Percentiles rank a stretch among this genome's conserved stretches.
Evolutionary conservation across 2,797 vertebrate species (phyloP).

Genomic region (Acanthiza pusilla): DNA sequence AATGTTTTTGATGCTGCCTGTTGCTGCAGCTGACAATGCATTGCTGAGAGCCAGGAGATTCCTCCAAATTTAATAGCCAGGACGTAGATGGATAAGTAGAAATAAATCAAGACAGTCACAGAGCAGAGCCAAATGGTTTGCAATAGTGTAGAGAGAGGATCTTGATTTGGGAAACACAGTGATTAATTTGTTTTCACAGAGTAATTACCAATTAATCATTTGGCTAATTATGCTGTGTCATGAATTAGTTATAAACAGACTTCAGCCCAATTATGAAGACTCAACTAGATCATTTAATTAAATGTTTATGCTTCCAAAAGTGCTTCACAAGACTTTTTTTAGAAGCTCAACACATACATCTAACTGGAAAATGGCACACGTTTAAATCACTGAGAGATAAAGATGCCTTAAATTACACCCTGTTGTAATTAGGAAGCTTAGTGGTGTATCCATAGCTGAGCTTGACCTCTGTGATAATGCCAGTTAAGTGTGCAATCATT

Average conservation of each 20-base stretch:
- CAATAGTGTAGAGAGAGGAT: neutral
- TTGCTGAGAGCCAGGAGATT: neutral
- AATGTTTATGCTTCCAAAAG: constrained; percentile 9
- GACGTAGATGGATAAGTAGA: neutral
- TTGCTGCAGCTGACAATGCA: neutral
- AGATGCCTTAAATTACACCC: constrained; percentile 2
- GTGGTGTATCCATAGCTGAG: neutral
- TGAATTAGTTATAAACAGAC: constrained; percentile 34
- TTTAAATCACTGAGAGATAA: neutral
- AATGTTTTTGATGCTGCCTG: neutral
- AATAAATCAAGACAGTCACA: neutral
- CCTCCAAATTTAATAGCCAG: neutral
- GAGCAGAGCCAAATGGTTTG: neutral
- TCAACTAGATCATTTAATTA: constrained; percentile 25
- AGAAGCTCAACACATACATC: neutral
- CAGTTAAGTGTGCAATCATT: neutral
- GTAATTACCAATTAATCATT: constrained; percentile 49
- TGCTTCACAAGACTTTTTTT: neutral
- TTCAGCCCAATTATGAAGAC: constrained; percentile 11
- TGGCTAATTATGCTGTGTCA: constrained; percentile 11
- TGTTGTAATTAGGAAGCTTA: neutral
- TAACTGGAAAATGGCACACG: neutral
- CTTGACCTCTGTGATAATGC: neutral
- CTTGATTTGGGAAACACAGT: neutral
- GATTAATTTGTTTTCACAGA: constrained; percentile 47